A percentile compares a stretch with the other conserved stretches of the same genome.
phyloP scores from a whole-genome alignment of 2,113 vertebrate genomes.

The Hemichromis elongatus region DNA sequence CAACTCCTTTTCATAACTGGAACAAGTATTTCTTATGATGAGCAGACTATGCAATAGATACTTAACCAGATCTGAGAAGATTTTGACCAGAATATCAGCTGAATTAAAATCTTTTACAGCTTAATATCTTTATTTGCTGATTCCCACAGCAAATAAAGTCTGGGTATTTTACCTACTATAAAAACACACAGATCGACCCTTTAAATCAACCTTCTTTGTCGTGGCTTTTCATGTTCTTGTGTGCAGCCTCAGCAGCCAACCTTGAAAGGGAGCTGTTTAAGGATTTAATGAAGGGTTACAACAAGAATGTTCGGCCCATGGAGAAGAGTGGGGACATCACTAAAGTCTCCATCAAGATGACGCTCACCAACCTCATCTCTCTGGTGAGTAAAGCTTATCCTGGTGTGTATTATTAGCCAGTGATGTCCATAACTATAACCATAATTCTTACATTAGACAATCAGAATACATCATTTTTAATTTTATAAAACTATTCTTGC shows the following conservation, averaged over 20 bases:
- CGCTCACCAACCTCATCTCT: constrained; percentile 95
- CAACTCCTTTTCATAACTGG: background rate
- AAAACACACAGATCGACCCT: background rate
- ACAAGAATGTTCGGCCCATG: constrained; percentile 79
- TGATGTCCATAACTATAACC: background rate
- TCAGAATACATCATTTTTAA: background rate
- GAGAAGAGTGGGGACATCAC: constrained; percentile 73
- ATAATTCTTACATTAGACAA: background rate
- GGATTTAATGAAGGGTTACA: constrained; percentile 85
- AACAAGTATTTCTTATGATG: background rate
- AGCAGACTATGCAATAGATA: background rate
- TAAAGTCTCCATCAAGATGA: constrained; percentile 87
- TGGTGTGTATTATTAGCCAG: constrained; percentile 22
- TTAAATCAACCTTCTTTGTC: background rate
- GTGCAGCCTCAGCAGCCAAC: constrained; percentile 70
- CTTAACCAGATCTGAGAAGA: background rate
- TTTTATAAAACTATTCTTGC: background rate
- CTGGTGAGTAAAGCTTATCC: constrained; percentile 73
- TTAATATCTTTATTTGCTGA: background rate
- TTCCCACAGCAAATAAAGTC: background rate
- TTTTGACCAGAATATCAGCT: background rate
- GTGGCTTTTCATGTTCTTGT: background rate
- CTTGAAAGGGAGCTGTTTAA: constrained; percentile 85
- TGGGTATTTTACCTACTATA: background rate
- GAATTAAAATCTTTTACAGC: background rate